These are phyloP conservation scores for Lasioglossum morio DNA, from an alignment of 2,888 invertebrate species.

Conservation along the genomic window DNA sequence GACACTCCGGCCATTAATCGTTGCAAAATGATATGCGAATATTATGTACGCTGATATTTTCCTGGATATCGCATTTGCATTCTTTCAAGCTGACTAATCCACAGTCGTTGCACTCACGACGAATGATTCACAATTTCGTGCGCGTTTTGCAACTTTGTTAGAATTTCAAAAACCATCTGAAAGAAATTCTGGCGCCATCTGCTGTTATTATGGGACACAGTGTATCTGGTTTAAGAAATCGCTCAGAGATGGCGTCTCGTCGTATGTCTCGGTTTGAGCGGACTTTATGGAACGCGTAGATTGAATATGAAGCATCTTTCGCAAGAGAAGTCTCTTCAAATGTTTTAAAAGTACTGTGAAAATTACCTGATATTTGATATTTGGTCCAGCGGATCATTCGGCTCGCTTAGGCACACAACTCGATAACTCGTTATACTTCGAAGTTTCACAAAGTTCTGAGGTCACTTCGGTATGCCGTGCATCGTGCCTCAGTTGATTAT, in stretches of 20 bases:
- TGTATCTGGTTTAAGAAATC: constrained; percentile 10
- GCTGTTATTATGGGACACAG: neutral
- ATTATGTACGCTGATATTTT: neutral
- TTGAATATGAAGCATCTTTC: neutral
- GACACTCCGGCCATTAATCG: constrained; percentile 18
- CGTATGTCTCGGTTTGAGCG: neutral
- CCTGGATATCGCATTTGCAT: constrained; percentile 18
- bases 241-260: constrained; percentile 43
- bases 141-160: constrained; percentile 1
- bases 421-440: neutral
- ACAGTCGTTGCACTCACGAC: neutral
- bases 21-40: neutral
- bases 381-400: neutral
- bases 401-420: neutral
- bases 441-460: neutral
- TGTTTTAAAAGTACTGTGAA: neutral
- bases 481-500: neutral
- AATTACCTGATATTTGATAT: neutral
- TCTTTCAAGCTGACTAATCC: neutral
- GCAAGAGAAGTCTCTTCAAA: neutral
- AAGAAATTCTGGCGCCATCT: constrained; percentile 63
- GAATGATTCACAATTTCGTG: constrained; percentile 23
- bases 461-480: neutral
- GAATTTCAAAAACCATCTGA: constrained; percentile 8
- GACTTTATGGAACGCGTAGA: neutral